Conservation (phyloP, 2,113 vertebrate genomes). For the Periophthalmus modestus region DNA sequence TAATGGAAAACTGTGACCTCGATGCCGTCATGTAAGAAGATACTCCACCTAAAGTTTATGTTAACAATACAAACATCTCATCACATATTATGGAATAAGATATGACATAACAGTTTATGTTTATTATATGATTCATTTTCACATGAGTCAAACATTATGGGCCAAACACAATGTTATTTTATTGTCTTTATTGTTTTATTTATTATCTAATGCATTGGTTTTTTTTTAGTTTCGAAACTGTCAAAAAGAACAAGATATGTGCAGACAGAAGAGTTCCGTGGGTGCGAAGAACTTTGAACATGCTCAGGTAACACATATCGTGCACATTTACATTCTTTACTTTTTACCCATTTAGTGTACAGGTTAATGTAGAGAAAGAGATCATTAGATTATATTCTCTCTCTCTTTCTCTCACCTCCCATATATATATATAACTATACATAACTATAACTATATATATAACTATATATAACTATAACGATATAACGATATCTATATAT, state of each 20-base stretch:
- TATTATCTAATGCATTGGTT: neutral
- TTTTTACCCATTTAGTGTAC: neutral
- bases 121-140: too few species aligned
- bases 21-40: slow-evolving; percentile 78
- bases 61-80: too few species aligned
- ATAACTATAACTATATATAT: too few species aligned
- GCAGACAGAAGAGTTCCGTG: slow-evolving; percentile 50
- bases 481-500: neutral
- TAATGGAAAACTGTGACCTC: slow-evolving; percentile 66
- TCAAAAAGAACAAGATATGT: slow-evolving; percentile 52
- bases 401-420: too few species aligned
- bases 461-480: too few species aligned
- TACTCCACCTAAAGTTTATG: too few species aligned
- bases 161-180: neutral
- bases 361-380: neutral
- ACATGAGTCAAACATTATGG: too few species aligned
- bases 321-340: too few species aligned
- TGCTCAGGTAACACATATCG: slow-evolving; percentile 75
- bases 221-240: slow-evolving; percentile 67
- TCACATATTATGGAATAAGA: too few species aligned
- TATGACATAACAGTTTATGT: too few species aligned
- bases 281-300: slow-evolving; percentile 59
- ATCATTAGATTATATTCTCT: neutral
- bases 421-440: too few species aligned
- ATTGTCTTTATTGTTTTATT: neutral